Evolutionary conservation across 2,888 invertebrate genomes (phyloP).

Genomic region (Sericinus montela): DNA sequence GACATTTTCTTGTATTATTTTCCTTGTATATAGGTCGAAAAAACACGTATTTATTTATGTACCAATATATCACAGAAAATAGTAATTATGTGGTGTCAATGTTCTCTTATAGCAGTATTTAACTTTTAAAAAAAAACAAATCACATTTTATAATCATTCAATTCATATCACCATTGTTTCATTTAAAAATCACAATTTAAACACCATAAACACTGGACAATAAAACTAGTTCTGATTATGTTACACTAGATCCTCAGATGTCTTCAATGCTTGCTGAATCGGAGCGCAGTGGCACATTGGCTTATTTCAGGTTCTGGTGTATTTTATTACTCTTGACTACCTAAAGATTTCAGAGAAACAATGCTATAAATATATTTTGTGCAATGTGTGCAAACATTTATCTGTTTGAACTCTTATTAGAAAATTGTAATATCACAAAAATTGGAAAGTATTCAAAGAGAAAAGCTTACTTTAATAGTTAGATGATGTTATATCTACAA

Average conservation of each 20-base stretch:
- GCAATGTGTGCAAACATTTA: too few species aligned
- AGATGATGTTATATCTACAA: too few species aligned
- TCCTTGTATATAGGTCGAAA: slow-evolving; percentile 70
- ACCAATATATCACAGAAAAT: slow-evolving; percentile 74
- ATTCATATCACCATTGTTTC: slow-evolving; percentile 57
- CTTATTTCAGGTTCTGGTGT: slow-evolving; percentile 22
- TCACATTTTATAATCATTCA: slow-evolving; percentile 67
- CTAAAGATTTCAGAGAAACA: slow-evolving; percentile 30
- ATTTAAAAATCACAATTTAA: slow-evolving; percentile 51
- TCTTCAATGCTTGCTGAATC: slow-evolving; percentile 94
- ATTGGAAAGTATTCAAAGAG: too few species aligned
- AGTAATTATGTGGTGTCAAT: slow-evolving; percentile 57
- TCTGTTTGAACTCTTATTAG: too few species aligned
- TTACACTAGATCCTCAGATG: slow-evolving; percentile 87
- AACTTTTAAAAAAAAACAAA: slow-evolving; percentile 53
- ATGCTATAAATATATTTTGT: too few species aligned
- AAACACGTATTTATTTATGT: slow-evolving; percentile 45
- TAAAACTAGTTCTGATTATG: slow-evolving; percentile 71
- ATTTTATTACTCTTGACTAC: slow-evolving; percentile 53
- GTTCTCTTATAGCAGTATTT: slow-evolving; percentile 40
- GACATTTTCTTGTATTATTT: slow-evolving; percentile 80
- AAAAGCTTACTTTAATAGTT: too few species aligned
- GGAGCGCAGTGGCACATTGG: slow-evolving; percentile 72
- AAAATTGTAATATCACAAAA: too few species aligned
- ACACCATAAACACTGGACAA: slow-evolving; percentile 64